Evolutionary conservation across 2,113 vertebrate species (phyloP).

Genomic region (Lethenteron camtschaticum): DNA sequence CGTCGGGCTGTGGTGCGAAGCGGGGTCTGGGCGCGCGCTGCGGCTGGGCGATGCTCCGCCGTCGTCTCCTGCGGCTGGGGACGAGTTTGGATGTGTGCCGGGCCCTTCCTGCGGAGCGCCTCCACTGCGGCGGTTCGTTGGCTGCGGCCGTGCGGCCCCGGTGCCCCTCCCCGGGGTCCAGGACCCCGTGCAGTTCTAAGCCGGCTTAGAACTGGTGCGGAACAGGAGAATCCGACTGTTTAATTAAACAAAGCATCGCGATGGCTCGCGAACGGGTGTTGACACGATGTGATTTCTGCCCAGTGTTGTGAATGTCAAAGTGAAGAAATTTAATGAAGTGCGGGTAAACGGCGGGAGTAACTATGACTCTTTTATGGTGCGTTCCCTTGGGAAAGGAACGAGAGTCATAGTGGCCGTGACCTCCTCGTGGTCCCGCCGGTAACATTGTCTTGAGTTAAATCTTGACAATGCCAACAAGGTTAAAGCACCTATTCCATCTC

Average conservation of each 20-base stretch:
- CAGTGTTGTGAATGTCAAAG: conserved; percentile 11
- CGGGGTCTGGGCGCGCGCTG: accelerated
- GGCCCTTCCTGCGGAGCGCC: background rate
- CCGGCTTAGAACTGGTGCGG: conserved; percentile 7
- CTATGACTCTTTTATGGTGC: background rate
- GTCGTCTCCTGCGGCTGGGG: background rate
- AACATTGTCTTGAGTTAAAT: no score
- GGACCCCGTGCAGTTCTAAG: no score
- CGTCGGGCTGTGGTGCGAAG: background rate
- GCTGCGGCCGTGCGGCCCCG: background rate
- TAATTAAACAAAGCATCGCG: conserved; percentile 9
- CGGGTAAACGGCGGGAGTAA: conserved; percentile 2
- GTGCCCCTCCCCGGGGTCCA: no score
- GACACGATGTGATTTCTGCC: conserved; percentile 10
- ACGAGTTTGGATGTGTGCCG: background rate
- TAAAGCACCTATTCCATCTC: no score
- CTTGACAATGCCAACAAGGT: no score
- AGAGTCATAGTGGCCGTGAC: no score
- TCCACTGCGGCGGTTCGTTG: background rate
- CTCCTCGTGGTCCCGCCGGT: no score
- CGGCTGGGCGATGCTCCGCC: background rate
- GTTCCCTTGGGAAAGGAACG: no score
- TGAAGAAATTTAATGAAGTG: conserved; percentile 12
- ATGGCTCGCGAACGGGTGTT: background rate
- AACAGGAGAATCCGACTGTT: background rate